These are phyloP conservation scores for Platygyra sinensis DNA, from an alignment of 64 coral and sea anemone genomes.

Conservation along the genomic window DNA sequence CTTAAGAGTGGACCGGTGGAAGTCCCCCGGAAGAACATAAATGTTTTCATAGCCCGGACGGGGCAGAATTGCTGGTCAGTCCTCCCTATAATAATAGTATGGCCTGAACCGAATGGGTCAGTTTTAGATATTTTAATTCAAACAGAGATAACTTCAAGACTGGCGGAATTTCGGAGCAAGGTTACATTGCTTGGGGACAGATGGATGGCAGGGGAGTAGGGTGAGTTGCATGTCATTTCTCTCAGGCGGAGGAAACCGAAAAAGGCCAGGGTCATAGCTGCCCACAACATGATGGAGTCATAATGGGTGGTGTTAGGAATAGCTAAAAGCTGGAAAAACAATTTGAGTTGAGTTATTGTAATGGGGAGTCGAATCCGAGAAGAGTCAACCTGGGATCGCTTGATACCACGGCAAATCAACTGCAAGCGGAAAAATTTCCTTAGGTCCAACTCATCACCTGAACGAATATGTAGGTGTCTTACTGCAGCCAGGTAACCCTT, in stretches of 20 bases:
- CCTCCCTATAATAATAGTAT: background rate
- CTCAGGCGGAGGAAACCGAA: slow-evolving; percentile 56
- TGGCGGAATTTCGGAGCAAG: background rate
- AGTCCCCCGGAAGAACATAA: background rate
- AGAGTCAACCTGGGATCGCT: slow-evolving; percentile 8
- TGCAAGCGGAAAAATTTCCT: slow-evolving; percentile 36
- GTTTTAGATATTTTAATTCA: background rate
- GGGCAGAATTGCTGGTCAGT: background rate
- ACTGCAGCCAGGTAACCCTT: slow-evolving; percentile 46
- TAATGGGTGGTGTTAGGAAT: background rate
- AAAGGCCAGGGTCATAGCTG: slow-evolving; percentile 36
- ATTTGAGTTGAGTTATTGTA: slow-evolving; percentile 15
- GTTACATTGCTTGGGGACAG: background rate
- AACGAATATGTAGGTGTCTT: slow-evolving; percentile 41
- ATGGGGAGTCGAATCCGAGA: slow-evolving; percentile 25
- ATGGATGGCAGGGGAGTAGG: background rate
- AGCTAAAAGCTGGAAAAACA: slow-evolving; percentile 16
- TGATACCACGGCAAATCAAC: slow-evolving; percentile 24
- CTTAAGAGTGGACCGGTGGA: background rate
- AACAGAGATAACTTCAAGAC: background rate
- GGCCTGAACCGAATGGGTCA: background rate
- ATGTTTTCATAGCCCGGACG: background rate
- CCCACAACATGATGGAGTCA: too few relatives aligned
- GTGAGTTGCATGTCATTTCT: slow-evolving; percentile 56
- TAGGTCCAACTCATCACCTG: slow-evolving; percentile 23